These are phyloP conservation scores for Thunnus albacares DNA, from an alignment of 2,797 vertebrate species.

Conservation along the genomic window DNA sequence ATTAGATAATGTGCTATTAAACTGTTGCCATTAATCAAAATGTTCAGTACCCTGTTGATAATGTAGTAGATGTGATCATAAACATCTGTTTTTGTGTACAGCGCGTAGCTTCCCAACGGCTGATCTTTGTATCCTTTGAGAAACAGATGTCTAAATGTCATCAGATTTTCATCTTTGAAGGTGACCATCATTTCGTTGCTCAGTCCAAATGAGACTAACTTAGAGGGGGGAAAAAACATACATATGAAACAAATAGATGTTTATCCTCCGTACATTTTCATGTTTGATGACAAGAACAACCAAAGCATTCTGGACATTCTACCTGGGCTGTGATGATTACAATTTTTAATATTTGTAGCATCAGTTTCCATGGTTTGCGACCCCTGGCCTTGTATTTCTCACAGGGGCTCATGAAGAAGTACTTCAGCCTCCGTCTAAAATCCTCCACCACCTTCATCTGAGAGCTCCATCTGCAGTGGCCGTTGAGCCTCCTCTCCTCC, in stretches of 20 bases:
- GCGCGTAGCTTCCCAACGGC: slow-evolving; percentile 85
- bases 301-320: slow-evolving; percentile 3
- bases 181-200: slow-evolving; percentile 98
- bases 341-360: slow-evolving; percentile 95
- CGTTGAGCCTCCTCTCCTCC: slow-evolving; percentile 43
- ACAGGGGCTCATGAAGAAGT: slow-evolving; percentile 98
- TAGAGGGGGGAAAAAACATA: not conserved
- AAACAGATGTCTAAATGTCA: slow-evolving; percentile 95
- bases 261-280: not conserved
- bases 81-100: slow-evolving; percentile 92
- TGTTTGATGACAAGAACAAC: not conserved
- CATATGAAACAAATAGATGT: not conserved
- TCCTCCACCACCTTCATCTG: slow-evolving; percentile 83
- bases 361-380: slow-evolving; percentile 96
- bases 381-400: slow-evolving; percentile 94
- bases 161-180: slow-evolving; percentile 95
- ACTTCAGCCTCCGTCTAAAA: slow-evolving; percentile 93
- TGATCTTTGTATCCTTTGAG: slow-evolving; percentile 93
- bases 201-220: slow-evolving; percentile 95
- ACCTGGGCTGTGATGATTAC: slow-evolving; percentile 94
- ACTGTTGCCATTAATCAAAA: not conserved
- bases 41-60: slow-evolving; percentile 87
- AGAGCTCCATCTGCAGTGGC: slow-evolving; percentile 51
- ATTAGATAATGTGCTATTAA: not conserved
- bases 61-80: slow-evolving; percentile 91